Evolutionary conservation across 2,113 vertebrate species (phyloP).

Genomic region (Tautogolabrus adspersus): DNA sequence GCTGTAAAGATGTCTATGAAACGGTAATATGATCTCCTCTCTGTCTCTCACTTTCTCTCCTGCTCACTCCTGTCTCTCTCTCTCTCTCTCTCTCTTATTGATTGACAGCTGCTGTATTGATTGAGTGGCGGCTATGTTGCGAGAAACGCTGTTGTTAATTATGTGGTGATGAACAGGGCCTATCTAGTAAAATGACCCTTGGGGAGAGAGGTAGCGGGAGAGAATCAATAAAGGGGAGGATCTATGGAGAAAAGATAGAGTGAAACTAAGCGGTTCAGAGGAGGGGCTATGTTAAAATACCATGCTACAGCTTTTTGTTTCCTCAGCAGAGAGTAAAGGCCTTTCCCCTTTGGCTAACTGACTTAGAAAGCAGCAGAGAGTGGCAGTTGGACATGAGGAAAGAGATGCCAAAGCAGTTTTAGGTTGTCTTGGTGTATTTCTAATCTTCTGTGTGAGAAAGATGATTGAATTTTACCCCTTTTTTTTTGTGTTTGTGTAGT

Average conservation of each 20-base stretch:
- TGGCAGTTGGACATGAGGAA: slow-evolving; percentile 23
- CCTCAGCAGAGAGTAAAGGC: slow-evolving; percentile 42
- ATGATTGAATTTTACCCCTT: background rate
- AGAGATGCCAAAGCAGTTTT: background rate
- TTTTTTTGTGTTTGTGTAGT: slow-evolving; percentile 77
- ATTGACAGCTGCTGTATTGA: slow-evolving; percentile 81
- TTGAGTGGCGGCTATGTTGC: slow-evolving; percentile 69
- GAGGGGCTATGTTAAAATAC: slow-evolving; percentile 48
- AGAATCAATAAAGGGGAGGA: slow-evolving; percentile 80
- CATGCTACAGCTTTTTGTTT: slow-evolving; percentile 34
- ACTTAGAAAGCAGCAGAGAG: slow-evolving; percentile 31
- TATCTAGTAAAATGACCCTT: slow-evolving; percentile 82
- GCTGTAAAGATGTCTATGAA: slow-evolving; percentile 40
- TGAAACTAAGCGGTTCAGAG: slow-evolving; percentile 50
- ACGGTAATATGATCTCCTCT: slow-evolving; percentile 29
- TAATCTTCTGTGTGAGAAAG: background rate
- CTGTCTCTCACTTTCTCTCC: slow-evolving; percentile 46
- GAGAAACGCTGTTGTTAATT: slow-evolving; percentile 82
- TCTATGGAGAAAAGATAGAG: slow-evolving; percentile 77
- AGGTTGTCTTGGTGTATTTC: background rate
- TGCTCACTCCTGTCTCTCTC: slow-evolving; percentile 22
- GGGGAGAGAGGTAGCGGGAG: slow-evolving; percentile 64
- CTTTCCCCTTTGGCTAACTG: slow-evolving; percentile 33
- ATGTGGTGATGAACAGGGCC: slow-evolving; percentile 83
- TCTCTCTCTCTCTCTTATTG: slow-evolving; percentile 65